Percentiles rank a stretch among this genome's conserved stretches.
Evolutionary conservation across 2,797 vertebrate genomes (phyloP).

Genomic region (Leucoraja ocellata): DNA sequence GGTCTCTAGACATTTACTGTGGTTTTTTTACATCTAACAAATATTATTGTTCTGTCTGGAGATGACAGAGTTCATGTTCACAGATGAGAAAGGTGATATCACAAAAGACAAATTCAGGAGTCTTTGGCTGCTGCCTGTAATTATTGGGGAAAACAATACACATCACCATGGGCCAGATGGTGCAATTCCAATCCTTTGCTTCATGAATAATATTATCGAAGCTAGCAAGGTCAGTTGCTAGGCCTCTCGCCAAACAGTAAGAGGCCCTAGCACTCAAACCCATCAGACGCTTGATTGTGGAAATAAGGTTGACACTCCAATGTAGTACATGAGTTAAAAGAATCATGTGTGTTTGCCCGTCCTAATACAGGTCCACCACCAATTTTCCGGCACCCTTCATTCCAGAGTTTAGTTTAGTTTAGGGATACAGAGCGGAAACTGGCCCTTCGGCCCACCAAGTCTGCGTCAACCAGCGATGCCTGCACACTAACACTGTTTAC

Average conservation of each 20-base stretch:
- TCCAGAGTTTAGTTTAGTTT: too few relatives aligned
- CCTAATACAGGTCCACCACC: too few relatives aligned
- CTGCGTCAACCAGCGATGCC: too few relatives aligned
- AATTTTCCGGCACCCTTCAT: too few relatives aligned
- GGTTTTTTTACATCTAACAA: not conserved
- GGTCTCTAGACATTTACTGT: not conserved
- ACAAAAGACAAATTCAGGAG: not conserved
- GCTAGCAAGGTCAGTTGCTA: not conserved
- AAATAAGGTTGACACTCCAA: not conserved
- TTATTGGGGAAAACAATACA: not conserved
- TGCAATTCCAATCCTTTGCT: not conserved
- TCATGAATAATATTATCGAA: not conserved
- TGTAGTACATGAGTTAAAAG: not conserved
- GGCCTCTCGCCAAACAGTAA: not conserved
- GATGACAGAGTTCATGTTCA: not conserved
- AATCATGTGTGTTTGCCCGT: too few relatives aligned
- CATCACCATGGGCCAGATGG: not conserved
- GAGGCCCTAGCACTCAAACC: not conserved
- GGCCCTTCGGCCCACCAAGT: too few relatives aligned
- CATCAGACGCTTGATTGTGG: not conserved
- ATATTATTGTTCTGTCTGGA: slow-evolving; percentile 7
- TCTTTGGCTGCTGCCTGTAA: not conserved
- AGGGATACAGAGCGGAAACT: too few relatives aligned
- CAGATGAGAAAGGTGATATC: not conserved
- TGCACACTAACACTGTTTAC: too few relatives aligned